Base-by-base conservation (phyloP, 2,113 vertebrate genomes). In the Oriolus oriolus region DNA sequence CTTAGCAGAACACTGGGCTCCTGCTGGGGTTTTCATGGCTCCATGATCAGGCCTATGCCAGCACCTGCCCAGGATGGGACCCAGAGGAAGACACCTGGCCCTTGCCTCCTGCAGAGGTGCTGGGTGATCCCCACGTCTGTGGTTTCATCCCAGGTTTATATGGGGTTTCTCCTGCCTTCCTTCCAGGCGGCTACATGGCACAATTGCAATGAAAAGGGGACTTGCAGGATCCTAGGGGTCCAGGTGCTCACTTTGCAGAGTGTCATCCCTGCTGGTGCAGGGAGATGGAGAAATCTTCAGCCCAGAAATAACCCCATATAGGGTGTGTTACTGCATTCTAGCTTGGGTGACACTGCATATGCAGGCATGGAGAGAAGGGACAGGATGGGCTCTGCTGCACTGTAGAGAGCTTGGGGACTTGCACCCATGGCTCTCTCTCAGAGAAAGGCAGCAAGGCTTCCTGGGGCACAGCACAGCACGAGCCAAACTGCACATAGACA, bases 401-500 rank as follows among this genome's bases (percentile, higher is more conserved):
- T 56, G 45, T 10, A 23, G 31, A 33, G 50, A 52, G 23, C 50
- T 4, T 26, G 49, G 54, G 64, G 33, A 23, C 24, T 56, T 60
- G 54, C 35, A 65, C 23, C 21, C 45, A 6, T 0, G 6, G 18
- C 15, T 42, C 3, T 13, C 3, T 53, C 31, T 64, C 37, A 7
- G 49, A 73, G 64, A 56, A 22, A 54, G 22, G 39, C 63, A 45
- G 49, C 15, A 3, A n/a, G 17, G 21, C 33, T 54, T 69, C 78
- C 28, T 28, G 10, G 18, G 27, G 41, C 54, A 75, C 23, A 47
- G 52, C 13, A 31, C 0, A 42, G 65, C 56, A 11, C 0, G 0
- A 61, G 56, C 18, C 37, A 70, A 70, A 53, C n/a, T n/a, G 42
- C 37, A 49, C 33, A 28, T 10, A 57, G n/a, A 30, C 11, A 41